phyloP scores from a whole-genome alignment of 1,140 invertebrate species.

The Mactra quadrangularis region DNA sequence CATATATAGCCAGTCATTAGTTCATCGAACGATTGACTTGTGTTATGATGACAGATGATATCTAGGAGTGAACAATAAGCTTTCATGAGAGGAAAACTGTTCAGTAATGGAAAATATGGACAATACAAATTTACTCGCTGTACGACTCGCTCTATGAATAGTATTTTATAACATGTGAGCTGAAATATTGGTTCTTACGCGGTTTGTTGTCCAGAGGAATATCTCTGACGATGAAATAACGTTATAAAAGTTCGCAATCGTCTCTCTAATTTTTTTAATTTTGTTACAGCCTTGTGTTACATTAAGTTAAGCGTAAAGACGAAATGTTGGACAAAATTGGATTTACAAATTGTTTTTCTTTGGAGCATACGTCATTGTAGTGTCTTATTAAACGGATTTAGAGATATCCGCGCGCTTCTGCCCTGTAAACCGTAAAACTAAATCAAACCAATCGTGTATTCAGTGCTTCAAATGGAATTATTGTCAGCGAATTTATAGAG shows the following conservation, averaged over 20 bases:
- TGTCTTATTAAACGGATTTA: constrained; percentile 11
- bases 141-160: too few species aligned
- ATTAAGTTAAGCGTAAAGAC: constrained; percentile 48
- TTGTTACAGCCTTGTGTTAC: neutral
- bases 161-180: too few species aligned
- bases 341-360: constrained; percentile 35
- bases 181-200: too few species aligned
- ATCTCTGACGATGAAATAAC: neutral
- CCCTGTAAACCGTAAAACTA: constrained; percentile 32
- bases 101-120: too few species aligned
- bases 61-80: too few species aligned
- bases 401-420: constrained; percentile 17
- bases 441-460: constrained; percentile 37
- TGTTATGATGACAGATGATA: too few species aligned
- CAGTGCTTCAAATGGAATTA: constrained; percentile 26
- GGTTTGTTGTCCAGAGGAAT: too few species aligned
- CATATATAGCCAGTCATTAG: too few species aligned
- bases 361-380: constrained; percentile 16
- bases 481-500: constrained; percentile 30
- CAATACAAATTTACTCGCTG: too few species aligned
- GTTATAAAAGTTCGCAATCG: constrained; percentile 5
- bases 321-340: constrained; percentile 29
- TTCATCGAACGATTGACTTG: too few species aligned
- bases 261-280: constrained; percentile 36
- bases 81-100: too few species aligned